Evolutionary conservation across 92 coral and sea anemone genomes (phyloP), one percentile per base, ranked within the genome.

Genomic region (Blastomussa wellsi): DNA sequence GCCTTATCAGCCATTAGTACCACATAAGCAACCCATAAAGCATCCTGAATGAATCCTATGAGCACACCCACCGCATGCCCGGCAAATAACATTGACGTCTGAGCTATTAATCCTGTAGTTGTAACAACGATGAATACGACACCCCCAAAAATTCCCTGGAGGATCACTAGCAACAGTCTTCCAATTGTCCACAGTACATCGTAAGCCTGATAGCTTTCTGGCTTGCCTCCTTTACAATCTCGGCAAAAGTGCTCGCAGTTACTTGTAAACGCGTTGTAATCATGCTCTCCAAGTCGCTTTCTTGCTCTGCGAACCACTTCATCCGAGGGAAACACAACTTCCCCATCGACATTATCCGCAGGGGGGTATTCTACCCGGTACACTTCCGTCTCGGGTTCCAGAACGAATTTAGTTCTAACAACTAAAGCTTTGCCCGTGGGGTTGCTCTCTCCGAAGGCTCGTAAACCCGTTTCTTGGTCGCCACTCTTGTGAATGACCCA

Each of bases 191-290:
- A 91, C 4, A 92, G 26, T 17, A 94, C 72, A 35, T 94, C 95
- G 28, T 82, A 68, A 13, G 90, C 90, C 86, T 94, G 98, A 53
- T 94, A 94, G 78, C 98, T 94, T 41, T 92, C 88, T 15, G 92
- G 57, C 36, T 92, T 90, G 6, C 98, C 98, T 26, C 93, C 87
- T 83, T 94, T 94, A 86, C 95, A 92, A 24, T 94, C 98, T 47
- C 91, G 88, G 74, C 98, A 94, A 48, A 94, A 94, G 72, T 94
- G 98, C 39, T 94, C 98, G 71, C 98, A 94, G 91, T 94, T 94
- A 65, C 98, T 94, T 9, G 91, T 87, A 2, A 94, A 78, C 13
- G 95, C 98, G 68, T 94, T 92, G 60, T 94, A 94, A 69, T 94
- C 81, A 36, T 90, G 78, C 65, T 94, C 98, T 33, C 98, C 98